Evolutionary conservation across 2,797 vertebrate genomes (phyloP), one percentile per base, ranked within the genome.

Genomic region (Acanthis flammea): DNA sequence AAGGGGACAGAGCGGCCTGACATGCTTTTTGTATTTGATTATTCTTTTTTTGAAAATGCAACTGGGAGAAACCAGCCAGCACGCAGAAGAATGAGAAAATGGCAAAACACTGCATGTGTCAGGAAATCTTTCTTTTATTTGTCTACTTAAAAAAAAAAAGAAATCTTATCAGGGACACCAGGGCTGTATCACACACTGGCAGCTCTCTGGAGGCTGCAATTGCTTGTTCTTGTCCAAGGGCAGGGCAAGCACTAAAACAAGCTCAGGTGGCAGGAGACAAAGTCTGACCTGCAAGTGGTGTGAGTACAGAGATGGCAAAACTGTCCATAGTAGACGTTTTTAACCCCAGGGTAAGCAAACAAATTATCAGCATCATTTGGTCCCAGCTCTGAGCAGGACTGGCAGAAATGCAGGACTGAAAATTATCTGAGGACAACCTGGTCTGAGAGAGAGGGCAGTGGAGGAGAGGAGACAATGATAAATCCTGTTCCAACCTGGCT

Each of bases 301-400:
- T 5, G 58, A 83, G 57, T 19, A 48, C 8, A 2, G 4, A 74
- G 45, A 63, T 2, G 1, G 3, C 2, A 14, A 66, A 68, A 50
- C 27, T 2, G 1, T 41, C 5, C 0, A 0, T 1, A 0, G 31
- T 41, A 41, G 10, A 55, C 22, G 17, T 10, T 79, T 90, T 60
- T 45, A 86, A 70, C 5, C 15, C 45, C 28, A 79, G 41, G 5
- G 54, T 58, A 67, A 50, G 30, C 44, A 76, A 55, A 58, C 0
- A 4, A 65, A 54, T 79, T 76, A 50, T 35, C 14, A 55, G 27
- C 76, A n/a, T n/a, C 15, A 66, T 50, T 54, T 72, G 50, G 19
- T 53, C 42, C 19, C 45, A 35, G 71, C 23, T 70, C 82, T 73
- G 51, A 86, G 71, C 72, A 73, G 63, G 47, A 57, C 12, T 24